Base-by-base conservation (phyloP, 2,888 invertebrate genomes). In the Salpingus planirostris region DNA sequence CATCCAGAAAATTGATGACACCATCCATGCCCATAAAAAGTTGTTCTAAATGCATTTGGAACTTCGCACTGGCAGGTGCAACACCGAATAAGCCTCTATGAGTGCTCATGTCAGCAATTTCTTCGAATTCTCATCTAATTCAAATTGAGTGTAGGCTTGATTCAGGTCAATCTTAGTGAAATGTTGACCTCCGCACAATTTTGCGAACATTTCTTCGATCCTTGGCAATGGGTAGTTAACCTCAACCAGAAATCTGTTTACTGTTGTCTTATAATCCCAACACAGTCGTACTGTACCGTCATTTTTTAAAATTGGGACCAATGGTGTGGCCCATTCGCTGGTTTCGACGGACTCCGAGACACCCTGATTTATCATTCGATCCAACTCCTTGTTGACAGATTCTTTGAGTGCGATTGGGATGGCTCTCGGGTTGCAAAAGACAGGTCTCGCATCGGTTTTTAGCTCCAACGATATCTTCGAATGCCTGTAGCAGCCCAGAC, bases 41-140 rank as follows among this genome's bases (percentile, higher is more conserved):
- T n/a, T n/a, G n/a, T n/a, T n/a, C n/a, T n/a, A n/a, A n/a, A n/a
- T 48, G 43, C 29, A 43, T 39, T 33, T 51, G 50, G 28, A 55
- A 52, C 25, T 52, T 51, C 11, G 51, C 48, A 18, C 55, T 54
- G 13, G 53, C 50, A 13, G 50, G 25, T 13, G 26, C 29, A 2
- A 40, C 21, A n/a, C n/a, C n/a, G n/a, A n/a, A n/a, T n/a, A n/a
- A n/a, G n/a, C n/a, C n/a, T n/a, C n/a, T n/a, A n/a, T n/a, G n/a
- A n/a, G n/a, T n/a, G n/a, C n/a, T n/a, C n/a, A n/a, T n/a, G n/a
- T n/a, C n/a, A n/a, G n/a, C n/a, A n/a, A n/a, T n/a, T n/a, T n/a
- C n/a, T n/a, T n/a, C n/a, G n/a, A n/a, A n/a, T n/a, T n/a, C n/a
- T n/a, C n/a, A n/a, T n/a, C n/a, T n/a, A n/a, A n/a, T n/a, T n/a